These are phyloP conservation scores for Dendrocincla tyrannina DNA, from an alignment of 2,797 vertebrate species.

Conservation along the genomic window DNA sequence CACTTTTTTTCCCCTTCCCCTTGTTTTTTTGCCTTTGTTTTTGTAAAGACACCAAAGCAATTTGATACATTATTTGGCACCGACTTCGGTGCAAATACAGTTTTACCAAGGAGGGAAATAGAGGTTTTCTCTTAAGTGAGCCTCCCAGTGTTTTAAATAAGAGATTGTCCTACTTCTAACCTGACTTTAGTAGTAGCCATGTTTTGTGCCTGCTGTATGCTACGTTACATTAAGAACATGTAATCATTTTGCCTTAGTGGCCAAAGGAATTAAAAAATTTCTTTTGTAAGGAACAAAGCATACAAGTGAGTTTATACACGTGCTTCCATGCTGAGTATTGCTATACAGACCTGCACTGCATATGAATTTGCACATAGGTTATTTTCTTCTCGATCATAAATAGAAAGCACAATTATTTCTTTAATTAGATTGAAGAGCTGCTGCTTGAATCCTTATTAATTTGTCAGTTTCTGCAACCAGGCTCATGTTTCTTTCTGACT, in stretches of 20 bases:
- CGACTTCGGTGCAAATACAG: background rate
- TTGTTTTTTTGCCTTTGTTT: background rate
- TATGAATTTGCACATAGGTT: background rate
- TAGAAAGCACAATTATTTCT: background rate
- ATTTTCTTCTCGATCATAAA: background rate
- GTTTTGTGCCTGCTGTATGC: background rate
- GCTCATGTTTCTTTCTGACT: background rate
- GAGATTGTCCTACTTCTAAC: background rate
- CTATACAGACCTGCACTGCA: background rate
- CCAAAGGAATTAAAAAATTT: background rate
- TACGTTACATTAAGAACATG: background rate
- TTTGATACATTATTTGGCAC: background rate
- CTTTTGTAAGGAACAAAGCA: background rate
- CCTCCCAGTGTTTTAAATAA: background rate
- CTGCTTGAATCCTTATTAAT: background rate
- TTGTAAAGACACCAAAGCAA: background rate
- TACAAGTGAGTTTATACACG: background rate
- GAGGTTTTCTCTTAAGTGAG: background rate
- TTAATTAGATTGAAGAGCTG: background rate
- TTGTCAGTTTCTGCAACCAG: background rate
- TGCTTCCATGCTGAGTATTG: background rate
- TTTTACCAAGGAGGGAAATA: background rate
- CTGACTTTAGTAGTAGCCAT: background rate
- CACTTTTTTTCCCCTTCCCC: fast-evolving
- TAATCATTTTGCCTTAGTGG: background rate